Percentiles rank a stretch among this genome's conserved stretches.
phyloP scores from a whole-genome alignment of 2,113 vertebrate species.

The Pyxicephalus adspersus region DNA sequence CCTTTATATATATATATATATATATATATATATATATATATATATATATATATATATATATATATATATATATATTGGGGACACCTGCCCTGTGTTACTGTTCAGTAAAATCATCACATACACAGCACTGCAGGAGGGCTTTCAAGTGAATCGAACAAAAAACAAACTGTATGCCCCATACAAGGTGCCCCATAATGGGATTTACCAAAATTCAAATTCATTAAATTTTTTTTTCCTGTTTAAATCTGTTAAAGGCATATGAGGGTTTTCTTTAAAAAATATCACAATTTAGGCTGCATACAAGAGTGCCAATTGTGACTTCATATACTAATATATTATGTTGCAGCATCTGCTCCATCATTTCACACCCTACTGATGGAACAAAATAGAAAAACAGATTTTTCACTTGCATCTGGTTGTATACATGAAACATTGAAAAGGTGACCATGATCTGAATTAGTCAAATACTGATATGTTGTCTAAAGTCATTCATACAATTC shows the following conservation, averaged over 20 bases:
- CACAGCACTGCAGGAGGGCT: too few species aligned
- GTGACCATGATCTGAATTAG: constrained; percentile 2
- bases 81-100: too few species aligned
- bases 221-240: background rate
- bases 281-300: constrained; percentile 9
- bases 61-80: too few species aligned
- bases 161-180: too few species aligned
- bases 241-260: background rate
- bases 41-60: too few species aligned
- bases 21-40: too few species aligned
- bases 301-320: background rate
- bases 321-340: constrained; percentile 32
- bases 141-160: too few species aligned
- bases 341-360: constrained; percentile 27
- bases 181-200: too few species aligned
- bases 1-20: too few species aligned
- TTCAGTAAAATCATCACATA: too few species aligned
- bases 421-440: background rate
- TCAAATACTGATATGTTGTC: background rate
- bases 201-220: background rate
- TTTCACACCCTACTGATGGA: background rate
- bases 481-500: background rate
- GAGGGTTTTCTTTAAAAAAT: background rate
- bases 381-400: background rate
- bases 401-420: background rate